These are phyloP conservation scores for Clepsis dumicolana DNA, from an alignment of 2,888 invertebrate species.

Conservation along the genomic window DNA sequence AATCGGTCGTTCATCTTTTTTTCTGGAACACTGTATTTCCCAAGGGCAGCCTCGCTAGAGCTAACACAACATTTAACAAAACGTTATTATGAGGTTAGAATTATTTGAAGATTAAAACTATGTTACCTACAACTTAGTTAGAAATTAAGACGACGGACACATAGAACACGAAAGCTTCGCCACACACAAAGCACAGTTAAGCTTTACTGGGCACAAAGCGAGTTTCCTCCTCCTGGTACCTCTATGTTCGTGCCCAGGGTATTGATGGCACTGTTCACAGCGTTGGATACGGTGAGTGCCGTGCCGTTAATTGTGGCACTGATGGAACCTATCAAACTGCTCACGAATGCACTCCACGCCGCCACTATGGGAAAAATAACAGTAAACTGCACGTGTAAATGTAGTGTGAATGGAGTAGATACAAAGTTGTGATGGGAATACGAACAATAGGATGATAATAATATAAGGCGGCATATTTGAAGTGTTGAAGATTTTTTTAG, in stretches of 20 bases:
- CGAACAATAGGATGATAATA: not conserved
- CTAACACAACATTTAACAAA: not conserved
- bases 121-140: not conserved
- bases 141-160: not conserved
- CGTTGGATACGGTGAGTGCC: constrained; percentile 62
- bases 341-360: constrained; percentile 73
- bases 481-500: not conserved
- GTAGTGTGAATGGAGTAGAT: not conserved
- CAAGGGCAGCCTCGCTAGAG: too few species aligned
- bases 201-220: not conserved
- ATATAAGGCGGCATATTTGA: not conserved
- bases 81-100: not conserved
- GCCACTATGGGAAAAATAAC: constrained; percentile 61
- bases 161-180: not conserved
- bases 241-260: constrained; percentile 75
- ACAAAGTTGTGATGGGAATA: not conserved
- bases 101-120: not conserved
- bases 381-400: constrained; percentile 23
- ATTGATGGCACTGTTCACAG: constrained; percentile 74
- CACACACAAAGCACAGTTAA: constrained; percentile 6
- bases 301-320: constrained; percentile 71
- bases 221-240: constrained; percentile 58
- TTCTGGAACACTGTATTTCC: too few species aligned
- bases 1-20: too few species aligned
- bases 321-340: constrained; percentile 72